Evolutionary conservation across 2,113 vertebrate genomes (phyloP).

Genomic region (Hymenochirus boettgeri): DNA sequence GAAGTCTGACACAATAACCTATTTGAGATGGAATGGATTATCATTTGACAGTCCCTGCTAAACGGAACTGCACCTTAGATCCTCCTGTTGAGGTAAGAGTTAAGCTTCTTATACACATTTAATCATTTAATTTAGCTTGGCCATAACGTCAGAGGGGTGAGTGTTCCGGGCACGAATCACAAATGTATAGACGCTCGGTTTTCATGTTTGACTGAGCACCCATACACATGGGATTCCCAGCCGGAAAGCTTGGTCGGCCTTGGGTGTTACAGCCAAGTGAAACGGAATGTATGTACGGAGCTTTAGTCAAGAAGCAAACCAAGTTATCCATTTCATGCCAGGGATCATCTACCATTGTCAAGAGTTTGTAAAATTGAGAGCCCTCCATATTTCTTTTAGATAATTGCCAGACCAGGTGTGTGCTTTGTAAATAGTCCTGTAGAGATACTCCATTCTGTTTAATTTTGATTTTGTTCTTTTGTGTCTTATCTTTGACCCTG

Average conservation of each 20-base stretch:
- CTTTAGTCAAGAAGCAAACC: neutral
- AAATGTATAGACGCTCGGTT: too few relatives aligned
- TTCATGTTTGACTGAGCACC: too few relatives aligned
- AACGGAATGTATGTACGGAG: too few relatives aligned
- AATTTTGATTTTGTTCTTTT: constrained; percentile 44
- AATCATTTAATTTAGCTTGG: too few relatives aligned
- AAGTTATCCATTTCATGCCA: neutral
- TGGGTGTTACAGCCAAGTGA: too few relatives aligned
- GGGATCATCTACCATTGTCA: neutral
- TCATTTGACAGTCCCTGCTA: constrained; percentile 5
- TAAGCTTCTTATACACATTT: too few relatives aligned
- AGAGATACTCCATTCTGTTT: constrained; percentile 49
- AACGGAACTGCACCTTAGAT: constrained; percentile 31
- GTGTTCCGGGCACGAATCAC: too few relatives aligned
- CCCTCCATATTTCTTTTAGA: constrained; percentile 48
- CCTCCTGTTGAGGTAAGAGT: constrained; percentile 7
- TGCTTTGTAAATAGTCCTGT: constrained; percentile 67
- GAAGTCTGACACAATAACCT: neutral
- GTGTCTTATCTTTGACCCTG: constrained; percentile 62
- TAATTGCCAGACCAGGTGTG: constrained; percentile 58
- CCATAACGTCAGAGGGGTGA: too few relatives aligned
- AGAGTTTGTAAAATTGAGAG: constrained; percentile 1
- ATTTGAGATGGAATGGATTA: neutral
- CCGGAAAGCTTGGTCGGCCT: too few relatives aligned
- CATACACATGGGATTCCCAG: too few relatives aligned